Evolutionary conservation across 2,888 invertebrate genomes (phyloP).

Genomic region (Caenorhabditis sulstoni): DNA sequence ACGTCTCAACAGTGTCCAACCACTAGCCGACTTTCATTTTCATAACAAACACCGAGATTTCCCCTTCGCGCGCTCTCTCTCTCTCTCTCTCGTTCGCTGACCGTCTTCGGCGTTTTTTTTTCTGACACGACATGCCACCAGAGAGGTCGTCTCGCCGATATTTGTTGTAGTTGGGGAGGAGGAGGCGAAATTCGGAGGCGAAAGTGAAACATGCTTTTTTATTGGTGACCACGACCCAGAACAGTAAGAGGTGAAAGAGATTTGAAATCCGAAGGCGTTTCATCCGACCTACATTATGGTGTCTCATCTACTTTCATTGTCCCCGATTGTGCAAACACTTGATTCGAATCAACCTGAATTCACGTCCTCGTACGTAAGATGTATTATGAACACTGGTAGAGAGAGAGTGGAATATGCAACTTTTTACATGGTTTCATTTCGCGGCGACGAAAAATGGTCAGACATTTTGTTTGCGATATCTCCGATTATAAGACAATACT

Average conservation of each 20-base stretch:
- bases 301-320: constrained; percentile 28
- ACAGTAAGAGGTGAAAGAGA: constrained; percentile 55
- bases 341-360: not conserved
- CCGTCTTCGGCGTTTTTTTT: constrained; percentile 37
- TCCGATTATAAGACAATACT: not conserved
- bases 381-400: no score
- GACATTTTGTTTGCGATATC: not conserved
- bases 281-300: constrained; percentile 54
- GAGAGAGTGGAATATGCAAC: no score
- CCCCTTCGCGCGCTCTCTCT: constrained; percentile 5
- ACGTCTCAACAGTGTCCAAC: constrained; percentile 31
- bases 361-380: no score
- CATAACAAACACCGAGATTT: constrained; percentile 43
- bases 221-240: constrained; percentile 52
- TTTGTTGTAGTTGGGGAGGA: constrained; percentile 35
- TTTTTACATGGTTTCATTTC: no score
- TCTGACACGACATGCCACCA: constrained; percentile 44
- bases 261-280: constrained; percentile 55
- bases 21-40: constrained; percentile 53
- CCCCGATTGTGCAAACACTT: constrained; percentile 35
- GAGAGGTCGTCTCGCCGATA: constrained; percentile 27
- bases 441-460: not conserved
- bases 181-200: constrained; percentile 36
- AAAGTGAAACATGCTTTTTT: constrained; percentile 59
- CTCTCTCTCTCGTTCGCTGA: not conserved